Percentiles rank a stretch among this genome's conserved stretches.
Evolutionary conservation across 1,140 invertebrate genomes (phyloP).

Genomic region (Penaeus chinensis): DNA sequence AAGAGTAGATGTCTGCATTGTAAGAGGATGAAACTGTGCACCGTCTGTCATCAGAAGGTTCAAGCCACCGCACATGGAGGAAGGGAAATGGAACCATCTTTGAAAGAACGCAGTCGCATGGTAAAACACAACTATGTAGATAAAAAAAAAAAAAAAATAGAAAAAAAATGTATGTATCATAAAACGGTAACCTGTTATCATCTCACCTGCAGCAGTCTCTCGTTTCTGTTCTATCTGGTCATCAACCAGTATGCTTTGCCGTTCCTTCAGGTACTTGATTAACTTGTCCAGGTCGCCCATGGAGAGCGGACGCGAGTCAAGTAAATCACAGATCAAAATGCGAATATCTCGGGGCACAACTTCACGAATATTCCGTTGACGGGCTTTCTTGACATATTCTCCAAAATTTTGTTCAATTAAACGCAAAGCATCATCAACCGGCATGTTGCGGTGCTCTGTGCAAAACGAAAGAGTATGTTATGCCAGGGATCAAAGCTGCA

Average conservation of each 20-base stretch:
- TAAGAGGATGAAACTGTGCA: no score
- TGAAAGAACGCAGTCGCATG: no score
- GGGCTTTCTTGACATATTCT: conserved; percentile 74
- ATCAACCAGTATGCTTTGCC: conserved; percentile 63
- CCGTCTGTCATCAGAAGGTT: no score
- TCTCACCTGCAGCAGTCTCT: conserved; percentile 64
- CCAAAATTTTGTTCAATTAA: conserved; percentile 84
- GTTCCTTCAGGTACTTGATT: conserved; percentile 64
- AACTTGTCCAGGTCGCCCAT: conserved; percentile 64
- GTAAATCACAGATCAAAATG: conserved; percentile 64
- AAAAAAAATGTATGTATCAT: background rate
- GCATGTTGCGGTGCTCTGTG: conserved; percentile 93
- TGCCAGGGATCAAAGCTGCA: conserved; percentile 44
- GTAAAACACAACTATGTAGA: no score
- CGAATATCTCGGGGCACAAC: conserved; percentile 63
- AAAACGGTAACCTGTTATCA: background rate
- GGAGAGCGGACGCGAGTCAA: conserved; percentile 60
- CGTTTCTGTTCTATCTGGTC: conserved; percentile 64
- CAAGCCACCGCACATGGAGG: no score
- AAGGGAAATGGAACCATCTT: no score
- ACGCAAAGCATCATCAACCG: conserved; percentile 87
- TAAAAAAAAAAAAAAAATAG: background rate
- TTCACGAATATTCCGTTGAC: conserved; percentile 62
- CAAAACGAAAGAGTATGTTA: conserved; percentile 57
- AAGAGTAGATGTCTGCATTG: no score